Evolutionary conservation across 2,113 vertebrate species (phyloP).

Genomic region (Oreochromis spilurus): DNA sequence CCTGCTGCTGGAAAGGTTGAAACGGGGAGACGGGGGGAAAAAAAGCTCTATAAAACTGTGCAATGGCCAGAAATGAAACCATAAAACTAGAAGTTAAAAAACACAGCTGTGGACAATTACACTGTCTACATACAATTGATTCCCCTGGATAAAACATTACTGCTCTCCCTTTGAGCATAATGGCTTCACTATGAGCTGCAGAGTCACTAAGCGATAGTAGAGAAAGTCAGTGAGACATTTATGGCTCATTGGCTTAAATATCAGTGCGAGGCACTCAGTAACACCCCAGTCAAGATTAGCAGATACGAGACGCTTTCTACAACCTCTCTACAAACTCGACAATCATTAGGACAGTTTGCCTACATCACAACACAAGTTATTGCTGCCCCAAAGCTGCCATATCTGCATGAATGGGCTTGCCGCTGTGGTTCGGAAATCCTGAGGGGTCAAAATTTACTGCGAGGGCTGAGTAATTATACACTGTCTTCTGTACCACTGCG

Average conservation of each 20-base stretch:
- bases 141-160: constrained; percentile 8
- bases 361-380: constrained; percentile 36
- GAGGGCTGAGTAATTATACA: constrained; percentile 57
- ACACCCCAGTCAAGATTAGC: constrained; percentile 10
- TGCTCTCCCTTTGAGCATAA: constrained; percentile 8
- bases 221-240: constrained; percentile 12
- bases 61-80: neutral
- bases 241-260: constrained; percentile 47
- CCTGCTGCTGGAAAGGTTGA: neutral
- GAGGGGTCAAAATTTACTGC: constrained; percentile 52
- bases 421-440: constrained; percentile 32
- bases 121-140: neutral
- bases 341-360: constrained; percentile 35
- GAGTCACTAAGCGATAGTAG: constrained; percentile 8
- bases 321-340: constrained; percentile 14
- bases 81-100: constrained; percentile 14
- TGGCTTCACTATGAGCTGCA: neutral
- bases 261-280: constrained; percentile 14
- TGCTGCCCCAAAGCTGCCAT: constrained; percentile 36
- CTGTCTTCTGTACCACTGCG: constrained; percentile 25
- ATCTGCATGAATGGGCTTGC: constrained; percentile 33
- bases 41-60: neutral
- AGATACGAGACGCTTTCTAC: constrained; percentile 8
- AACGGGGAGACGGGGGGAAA: neutral
- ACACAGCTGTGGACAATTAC: constrained; percentile 35